phyloP scores from a whole-genome alignment of 1,140 invertebrate genomes.

The Macrotrachela quadricornifera region DNA sequence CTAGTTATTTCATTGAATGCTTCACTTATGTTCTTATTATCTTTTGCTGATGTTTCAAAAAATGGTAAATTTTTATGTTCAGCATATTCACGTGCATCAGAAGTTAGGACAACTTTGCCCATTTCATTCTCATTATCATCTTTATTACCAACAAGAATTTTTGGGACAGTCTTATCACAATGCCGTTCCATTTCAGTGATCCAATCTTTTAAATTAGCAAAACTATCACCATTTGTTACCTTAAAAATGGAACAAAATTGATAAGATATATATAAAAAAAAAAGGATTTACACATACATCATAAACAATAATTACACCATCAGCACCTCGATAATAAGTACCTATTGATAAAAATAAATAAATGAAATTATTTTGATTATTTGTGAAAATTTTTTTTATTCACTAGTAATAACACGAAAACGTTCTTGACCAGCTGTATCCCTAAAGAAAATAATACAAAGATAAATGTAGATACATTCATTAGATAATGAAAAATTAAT shows the following conservation, averaged over 20 bases:
- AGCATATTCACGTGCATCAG: constrained; percentile 31
- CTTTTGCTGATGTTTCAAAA: constrained; percentile 12
- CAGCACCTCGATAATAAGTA: constrained; percentile 84
- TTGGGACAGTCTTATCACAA: constrained; percentile 8
- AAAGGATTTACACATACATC: constrained; percentile 43
- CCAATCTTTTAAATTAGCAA: constrained; percentile 1
- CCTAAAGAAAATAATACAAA: not conserved
- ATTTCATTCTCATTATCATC: not conserved
- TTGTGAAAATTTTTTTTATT: not conserved
- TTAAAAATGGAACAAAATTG: too few relatives aligned
- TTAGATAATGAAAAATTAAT: too few relatives aligned
- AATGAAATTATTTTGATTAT: not conserved
- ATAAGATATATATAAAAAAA: too few relatives aligned
- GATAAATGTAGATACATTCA: not conserved
- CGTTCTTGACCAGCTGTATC: constrained; percentile 6
- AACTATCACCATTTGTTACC: constrained; percentile 52
- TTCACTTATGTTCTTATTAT: constrained; percentile 12
- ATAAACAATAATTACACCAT: constrained; percentile 96
- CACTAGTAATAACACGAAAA: constrained; percentile 7
- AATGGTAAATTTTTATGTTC: constrained; percentile 7
- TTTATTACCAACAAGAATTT: constrained; percentile 8
- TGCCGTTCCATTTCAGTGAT: constrained; percentile 8
- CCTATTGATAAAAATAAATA: constrained; percentile 30
- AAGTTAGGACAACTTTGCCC: not conserved
- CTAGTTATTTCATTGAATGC: constrained; percentile 10